Percentiles rank a stretch among this genome's conserved stretches.
Evolutionary conservation across 1,140 invertebrate species (phyloP).

Genomic region (Drosophila sucinea): DNA sequence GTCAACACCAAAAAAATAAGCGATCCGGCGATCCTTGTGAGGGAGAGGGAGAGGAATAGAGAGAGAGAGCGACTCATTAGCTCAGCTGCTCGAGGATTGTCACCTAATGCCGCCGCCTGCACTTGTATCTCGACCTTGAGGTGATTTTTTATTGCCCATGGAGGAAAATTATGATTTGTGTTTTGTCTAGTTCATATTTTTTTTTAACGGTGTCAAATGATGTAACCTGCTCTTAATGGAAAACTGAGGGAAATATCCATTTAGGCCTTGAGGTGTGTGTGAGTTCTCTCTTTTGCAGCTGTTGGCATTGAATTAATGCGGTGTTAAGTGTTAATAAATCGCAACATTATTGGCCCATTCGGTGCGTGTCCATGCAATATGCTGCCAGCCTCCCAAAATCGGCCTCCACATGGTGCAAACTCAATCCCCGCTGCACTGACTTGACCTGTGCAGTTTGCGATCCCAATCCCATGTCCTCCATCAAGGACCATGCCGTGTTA

Average conservation of each 20-base stretch:
- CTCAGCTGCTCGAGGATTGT: conserved; percentile 15
- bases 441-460: conserved; percentile 52
- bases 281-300: conserved; percentile 19
- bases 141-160: conserved; percentile 52
- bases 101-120: conserved; percentile 37
- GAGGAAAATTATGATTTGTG: conserved; percentile 62
- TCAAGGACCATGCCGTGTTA: not conserved
- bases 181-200: conserved; percentile 40
- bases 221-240: conserved; percentile 49
- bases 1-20: conserved; percentile 64
- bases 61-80: conserved; percentile 35
- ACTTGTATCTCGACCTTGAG: conserved; percentile 62
- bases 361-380: conserved; percentile 3
- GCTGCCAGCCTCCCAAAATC: conserved; percentile 8
- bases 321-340: not conserved
- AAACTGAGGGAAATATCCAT: not conserved
- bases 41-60: conserved; percentile 12
- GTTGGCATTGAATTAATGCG: not conserved
- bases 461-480: conserved; percentile 2
- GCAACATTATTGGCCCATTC: conserved; percentile 8
- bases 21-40: conserved; percentile 14
- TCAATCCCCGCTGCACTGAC: conserved; percentile 36
- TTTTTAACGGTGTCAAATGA: conserved; percentile 35
- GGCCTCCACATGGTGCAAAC: not conserved
- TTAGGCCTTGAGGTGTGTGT: conserved; percentile 25